Conservation (phyloP, 2,797 vertebrate species). For the Chromis chromis region DNA sequence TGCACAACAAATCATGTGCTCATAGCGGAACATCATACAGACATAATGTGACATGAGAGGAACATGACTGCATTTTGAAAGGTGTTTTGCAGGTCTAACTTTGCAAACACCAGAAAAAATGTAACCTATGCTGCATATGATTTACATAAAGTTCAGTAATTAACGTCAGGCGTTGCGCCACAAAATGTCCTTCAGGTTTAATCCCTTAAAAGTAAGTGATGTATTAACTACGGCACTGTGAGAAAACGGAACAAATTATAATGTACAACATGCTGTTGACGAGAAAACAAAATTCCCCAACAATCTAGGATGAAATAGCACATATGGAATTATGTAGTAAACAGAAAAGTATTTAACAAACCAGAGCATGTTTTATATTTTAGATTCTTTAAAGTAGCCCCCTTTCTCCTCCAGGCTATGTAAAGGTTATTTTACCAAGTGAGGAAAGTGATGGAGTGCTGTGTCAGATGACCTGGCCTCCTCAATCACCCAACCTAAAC, state of each 20-base stretch:
- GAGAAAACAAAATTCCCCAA: neutral
- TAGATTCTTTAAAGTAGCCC: too few species aligned
- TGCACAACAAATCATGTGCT: neutral
- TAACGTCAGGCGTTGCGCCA: neutral
- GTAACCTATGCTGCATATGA: neutral
- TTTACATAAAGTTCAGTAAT: conserved; percentile 9
- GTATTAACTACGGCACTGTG: neutral
- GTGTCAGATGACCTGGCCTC: too few species aligned
- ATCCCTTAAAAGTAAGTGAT: neutral
- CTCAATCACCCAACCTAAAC: too few species aligned
- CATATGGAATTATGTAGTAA: too few species aligned
- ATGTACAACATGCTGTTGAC: neutral
- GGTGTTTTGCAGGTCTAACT: neutral
- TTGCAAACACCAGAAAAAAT: neutral
- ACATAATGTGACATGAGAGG: neutral
- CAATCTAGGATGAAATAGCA: too few species aligned
- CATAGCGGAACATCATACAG: neutral
- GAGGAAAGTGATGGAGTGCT: too few species aligned
- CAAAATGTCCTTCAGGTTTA: neutral
- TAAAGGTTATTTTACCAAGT: too few species aligned
- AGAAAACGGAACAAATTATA: neutral
- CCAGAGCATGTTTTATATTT: too few species aligned
- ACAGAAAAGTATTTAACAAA: too few species aligned
- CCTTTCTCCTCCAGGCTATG: too few species aligned
- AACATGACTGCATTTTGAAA: neutral